Base-by-base conservation (phyloP, 2,113 vertebrate genomes). In the Toxostoma redivivum region DNA sequence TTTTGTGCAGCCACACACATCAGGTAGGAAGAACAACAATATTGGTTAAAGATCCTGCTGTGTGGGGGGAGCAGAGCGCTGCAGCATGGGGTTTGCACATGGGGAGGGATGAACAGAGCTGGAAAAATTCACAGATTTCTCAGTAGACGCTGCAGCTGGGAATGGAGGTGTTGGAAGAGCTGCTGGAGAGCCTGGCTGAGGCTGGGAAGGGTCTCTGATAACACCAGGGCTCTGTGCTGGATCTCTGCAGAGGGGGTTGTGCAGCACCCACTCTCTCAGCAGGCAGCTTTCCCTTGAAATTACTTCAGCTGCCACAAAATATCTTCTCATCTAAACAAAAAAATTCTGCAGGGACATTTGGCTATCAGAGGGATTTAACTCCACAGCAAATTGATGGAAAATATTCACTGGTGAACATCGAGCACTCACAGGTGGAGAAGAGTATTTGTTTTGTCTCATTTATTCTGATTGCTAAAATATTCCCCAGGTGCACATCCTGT, bases 361-460 rank as follows among this genome's bases (percentile, higher is more conserved):
- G 40, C 44, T 90, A 61, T 25, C 76, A 80, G 60, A 54, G 62
- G 42, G 44, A 90, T 92, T 92, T 90, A 57, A 73, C 50, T 89
- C 47, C 30, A 5, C 25, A 28, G 72, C 61, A 90, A 88, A 90
- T 2, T 27, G 38, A 58, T 42, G 35, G 54, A 35, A 83, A 93
- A 83, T 60, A 66, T 47, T 90, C 88, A 70, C 38, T 69, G 71
- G 25, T 69, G 79, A 95, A 2, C 77, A 69, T 44, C 64, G 42
- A 40, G 64, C 42, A 35, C 67, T 86, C 88, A 18, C 54, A 90
- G 76, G 90, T 93, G 79, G 90, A 83, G 76, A 90, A 62, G 76
- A 66, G 18, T 31, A 38, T 90, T 96, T 94, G 70, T 58, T 94
- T 93, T 90, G 30, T 77, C 66, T 88, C 88, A 83, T 95, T 96